Evolutionary conservation across 2,113 vertebrate species (phyloP).

Genomic region (Seriola dumerili): DNA sequence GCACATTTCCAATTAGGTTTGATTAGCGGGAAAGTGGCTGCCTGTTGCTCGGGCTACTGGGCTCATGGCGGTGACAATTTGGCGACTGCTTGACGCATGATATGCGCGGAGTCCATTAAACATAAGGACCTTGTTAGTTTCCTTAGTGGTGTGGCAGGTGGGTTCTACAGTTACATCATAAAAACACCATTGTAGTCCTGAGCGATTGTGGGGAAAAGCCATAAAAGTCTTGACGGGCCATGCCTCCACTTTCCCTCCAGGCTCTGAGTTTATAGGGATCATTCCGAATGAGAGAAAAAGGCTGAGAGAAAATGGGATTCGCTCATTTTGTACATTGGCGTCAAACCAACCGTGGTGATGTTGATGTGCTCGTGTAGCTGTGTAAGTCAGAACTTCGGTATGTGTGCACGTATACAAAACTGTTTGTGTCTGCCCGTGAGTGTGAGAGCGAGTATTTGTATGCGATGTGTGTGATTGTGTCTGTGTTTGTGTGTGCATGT

Average conservation of each 20-base stretch:
- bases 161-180: constrained; percentile 58
- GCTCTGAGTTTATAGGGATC: constrained; percentile 52
- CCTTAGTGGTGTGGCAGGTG: constrained; percentile 27
- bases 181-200: constrained; percentile 63
- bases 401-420: background rate
- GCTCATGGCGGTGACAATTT: constrained; percentile 34
- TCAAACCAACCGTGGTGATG: constrained; percentile 25
- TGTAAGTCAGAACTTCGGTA: background rate
- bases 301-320: constrained; percentile 53
- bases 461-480: background rate
- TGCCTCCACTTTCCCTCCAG: constrained; percentile 50
- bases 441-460: background rate
- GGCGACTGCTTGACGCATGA: constrained; percentile 46
- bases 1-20: constrained; percentile 60
- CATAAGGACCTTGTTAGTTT: constrained; percentile 74
- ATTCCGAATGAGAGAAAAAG: constrained; percentile 19
- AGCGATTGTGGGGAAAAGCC: constrained; percentile 47
- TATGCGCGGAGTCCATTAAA: constrained; percentile 70
- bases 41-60: constrained; percentile 1
- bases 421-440: background rate
- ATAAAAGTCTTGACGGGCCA: constrained; percentile 57
- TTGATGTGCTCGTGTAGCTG: constrained; percentile 21
- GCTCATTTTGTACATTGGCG: constrained; percentile 26
- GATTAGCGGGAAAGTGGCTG: constrained; percentile 60
- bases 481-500: background rate